A percentile compares a stretch with the other conserved stretches of the same genome.
phyloP scores from a whole-genome alignment of 64 coral and sea anemone genomes.

The Platygyra sinensis region DNA sequence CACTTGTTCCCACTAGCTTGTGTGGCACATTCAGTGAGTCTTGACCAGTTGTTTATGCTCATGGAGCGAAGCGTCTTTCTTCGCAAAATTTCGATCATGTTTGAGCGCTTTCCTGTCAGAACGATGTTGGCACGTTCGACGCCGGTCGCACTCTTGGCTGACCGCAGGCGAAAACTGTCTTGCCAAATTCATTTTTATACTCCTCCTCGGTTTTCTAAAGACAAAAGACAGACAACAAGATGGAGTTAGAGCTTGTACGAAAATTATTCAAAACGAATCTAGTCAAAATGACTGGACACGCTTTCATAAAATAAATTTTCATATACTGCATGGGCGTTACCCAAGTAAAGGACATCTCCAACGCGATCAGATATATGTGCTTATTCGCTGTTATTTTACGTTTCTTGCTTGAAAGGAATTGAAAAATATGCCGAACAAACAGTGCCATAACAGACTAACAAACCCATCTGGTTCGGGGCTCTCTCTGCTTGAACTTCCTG shows the following conservation, averaged over 20 bases:
- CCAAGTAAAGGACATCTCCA: not conserved
- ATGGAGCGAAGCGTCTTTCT: not conserved
- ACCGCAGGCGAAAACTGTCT: conserved; percentile 43
- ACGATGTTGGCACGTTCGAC: not conserved
- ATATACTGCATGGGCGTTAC: conserved; percentile 37
- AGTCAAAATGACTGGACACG: not conserved
- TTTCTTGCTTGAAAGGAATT: not conserved
- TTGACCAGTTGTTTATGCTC: conserved; percentile 23
- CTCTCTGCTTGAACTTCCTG: conserved; percentile 37
- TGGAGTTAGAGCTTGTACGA: not conserved
- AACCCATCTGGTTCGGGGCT: conserved; percentile 6
- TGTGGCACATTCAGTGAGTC: conserved; percentile 18
- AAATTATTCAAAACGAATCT: conserved; percentile 21
- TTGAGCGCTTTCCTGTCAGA: not conserved
- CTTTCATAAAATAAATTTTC: conserved; percentile 3
- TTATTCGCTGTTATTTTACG: not conserved
- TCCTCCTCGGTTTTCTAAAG: conserved; percentile 42
- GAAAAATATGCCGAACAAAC: not conserved
- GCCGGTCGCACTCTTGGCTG: conserved; percentile 26
- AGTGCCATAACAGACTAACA: not conserved
- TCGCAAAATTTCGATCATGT: not conserved
- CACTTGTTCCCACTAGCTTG: conserved; percentile 22
- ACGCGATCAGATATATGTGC: not conserved
- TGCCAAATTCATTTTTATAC: conserved; percentile 45
- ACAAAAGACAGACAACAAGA: conserved; percentile 28